These are phyloP conservation scores for Catharus bicknelli DNA, from an alignment of 2,113 vertebrate genomes.

Conservation along the genomic window DNA sequence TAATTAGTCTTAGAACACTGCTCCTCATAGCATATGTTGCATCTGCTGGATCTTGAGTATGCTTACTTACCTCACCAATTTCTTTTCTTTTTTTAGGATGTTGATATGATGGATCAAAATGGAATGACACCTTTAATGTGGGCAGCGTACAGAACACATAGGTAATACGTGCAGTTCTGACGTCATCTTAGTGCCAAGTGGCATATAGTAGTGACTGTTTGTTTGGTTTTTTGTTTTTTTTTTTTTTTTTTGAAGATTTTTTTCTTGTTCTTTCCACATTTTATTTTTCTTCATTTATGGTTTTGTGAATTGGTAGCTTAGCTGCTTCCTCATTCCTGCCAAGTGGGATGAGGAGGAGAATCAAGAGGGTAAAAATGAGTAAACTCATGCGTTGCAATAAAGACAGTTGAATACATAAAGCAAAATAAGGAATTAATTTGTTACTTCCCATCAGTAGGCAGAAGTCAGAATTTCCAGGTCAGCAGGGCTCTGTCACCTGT, in stretches of 20 bases:
- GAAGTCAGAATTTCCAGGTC: not conserved
- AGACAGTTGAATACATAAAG: not conserved
- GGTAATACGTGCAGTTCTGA: slow-evolving; percentile 73
- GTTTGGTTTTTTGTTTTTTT: too few species aligned
- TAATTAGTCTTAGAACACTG: not conserved
- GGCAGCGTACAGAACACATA: slow-evolving; percentile 98
- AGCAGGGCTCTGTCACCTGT: not conserved
- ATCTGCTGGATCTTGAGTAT: not conserved
- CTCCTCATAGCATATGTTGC: not conserved
- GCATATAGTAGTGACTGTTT: not conserved
- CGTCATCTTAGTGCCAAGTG: not conserved
- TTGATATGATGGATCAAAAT: slow-evolving; percentile 99
- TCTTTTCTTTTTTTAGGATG: slow-evolving; percentile 81
- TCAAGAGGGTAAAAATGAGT: not conserved
- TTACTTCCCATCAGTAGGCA: not conserved
- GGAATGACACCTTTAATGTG: slow-evolving; percentile 99
- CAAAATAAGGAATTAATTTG: not conserved
- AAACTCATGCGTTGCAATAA: rapidly evolving
- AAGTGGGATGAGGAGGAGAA: not conserved
- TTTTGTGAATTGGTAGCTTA: not conserved
- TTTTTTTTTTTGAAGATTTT: not conserved
- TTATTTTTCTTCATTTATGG: not conserved
- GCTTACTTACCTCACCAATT: not conserved
- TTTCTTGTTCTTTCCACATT: not conserved
- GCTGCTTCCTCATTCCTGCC: not conserved